Conservation (phyloP, 2,888 invertebrate genomes). For the Coelinius sp. region DNA sequence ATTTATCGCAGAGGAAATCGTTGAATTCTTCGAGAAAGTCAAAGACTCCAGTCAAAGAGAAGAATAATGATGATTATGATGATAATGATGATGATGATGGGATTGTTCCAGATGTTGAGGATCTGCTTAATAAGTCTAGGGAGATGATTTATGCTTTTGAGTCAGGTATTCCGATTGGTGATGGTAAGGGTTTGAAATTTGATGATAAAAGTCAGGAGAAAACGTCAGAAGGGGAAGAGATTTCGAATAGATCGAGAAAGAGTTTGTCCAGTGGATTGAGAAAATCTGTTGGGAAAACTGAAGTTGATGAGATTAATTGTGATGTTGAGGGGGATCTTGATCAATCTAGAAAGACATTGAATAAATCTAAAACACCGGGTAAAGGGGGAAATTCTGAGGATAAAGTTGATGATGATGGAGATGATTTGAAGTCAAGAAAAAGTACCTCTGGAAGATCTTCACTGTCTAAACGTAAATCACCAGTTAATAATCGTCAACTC, state of each 20-base stretch:
- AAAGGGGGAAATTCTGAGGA: background rate
- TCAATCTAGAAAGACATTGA: no score
- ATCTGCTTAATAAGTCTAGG: background rate
- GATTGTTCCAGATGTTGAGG: background rate
- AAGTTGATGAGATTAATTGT: background rate
- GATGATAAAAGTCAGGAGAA: no score
- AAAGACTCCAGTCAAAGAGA: background rate
- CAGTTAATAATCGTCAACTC: background rate
- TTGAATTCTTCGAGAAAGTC: background rate
- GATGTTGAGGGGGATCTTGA: no score
- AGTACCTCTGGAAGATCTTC: background rate
- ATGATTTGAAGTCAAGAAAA: background rate
- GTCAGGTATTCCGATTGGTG: background rate
- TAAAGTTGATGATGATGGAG: background rate
- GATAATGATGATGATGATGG: background rate
- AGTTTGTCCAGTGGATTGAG: background rate
- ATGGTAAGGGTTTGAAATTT: no score
- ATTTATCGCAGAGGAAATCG: background rate
- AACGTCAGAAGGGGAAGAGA: background rate
- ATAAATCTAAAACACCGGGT: slow-evolving; percentile 10
- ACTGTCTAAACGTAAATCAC: background rate
- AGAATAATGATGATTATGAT: background rate
- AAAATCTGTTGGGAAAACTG: background rate
- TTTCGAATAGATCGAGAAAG: background rate
- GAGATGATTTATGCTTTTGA: background rate